Percentiles rank a stretch among this genome's conserved stretches.
Evolutionary conservation across 2,888 invertebrate genomes (phyloP).

Genomic region (Cremastinae sp.): DNA sequence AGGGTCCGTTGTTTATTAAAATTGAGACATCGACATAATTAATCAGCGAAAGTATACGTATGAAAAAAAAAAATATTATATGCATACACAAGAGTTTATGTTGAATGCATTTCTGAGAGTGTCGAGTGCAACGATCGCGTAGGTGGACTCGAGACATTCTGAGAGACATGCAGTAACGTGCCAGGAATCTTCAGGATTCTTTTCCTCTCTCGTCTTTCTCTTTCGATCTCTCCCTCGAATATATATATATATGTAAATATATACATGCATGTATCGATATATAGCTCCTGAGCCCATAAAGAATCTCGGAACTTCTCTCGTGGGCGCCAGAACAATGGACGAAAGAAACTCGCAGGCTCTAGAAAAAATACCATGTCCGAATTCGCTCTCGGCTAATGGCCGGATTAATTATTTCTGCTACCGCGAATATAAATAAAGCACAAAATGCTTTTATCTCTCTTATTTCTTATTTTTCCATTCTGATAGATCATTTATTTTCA

Average conservation of each 20-base stretch:
- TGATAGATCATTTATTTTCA: too few relatives aligned
- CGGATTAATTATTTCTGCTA: constrained; percentile 61
- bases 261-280: constrained; percentile 20
- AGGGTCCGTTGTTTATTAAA: constrained; percentile 47
- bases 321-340: constrained; percentile 60
- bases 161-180: constrained; percentile 54
- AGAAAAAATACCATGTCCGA: constrained; percentile 20
- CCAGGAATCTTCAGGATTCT: constrained; percentile 60
- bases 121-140: constrained; percentile 25
- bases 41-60: too few relatives aligned
- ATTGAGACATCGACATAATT: constrained; percentile 57
- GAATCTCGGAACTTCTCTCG: constrained; percentile 45
- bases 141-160: constrained; percentile 9
- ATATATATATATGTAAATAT: background rate
- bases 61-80: too few relatives aligned
- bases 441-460: too few relatives aligned
- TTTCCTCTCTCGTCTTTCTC: too few relatives aligned
- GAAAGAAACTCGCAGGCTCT: constrained; percentile 52
- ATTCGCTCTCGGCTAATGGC: constrained; percentile 58
- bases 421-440: constrained; percentile 56
- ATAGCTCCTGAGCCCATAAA: constrained; percentile 29
- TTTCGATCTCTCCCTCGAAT: constrained; percentile 21
- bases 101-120: constrained; percentile 20
- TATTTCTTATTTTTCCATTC: too few relatives aligned
- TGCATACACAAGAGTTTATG: too few relatives aligned